These are phyloP conservation scores for Sceloporus undulatus DNA, from an alignment of 2,113 vertebrate species.

Conservation along the genomic window DNA sequence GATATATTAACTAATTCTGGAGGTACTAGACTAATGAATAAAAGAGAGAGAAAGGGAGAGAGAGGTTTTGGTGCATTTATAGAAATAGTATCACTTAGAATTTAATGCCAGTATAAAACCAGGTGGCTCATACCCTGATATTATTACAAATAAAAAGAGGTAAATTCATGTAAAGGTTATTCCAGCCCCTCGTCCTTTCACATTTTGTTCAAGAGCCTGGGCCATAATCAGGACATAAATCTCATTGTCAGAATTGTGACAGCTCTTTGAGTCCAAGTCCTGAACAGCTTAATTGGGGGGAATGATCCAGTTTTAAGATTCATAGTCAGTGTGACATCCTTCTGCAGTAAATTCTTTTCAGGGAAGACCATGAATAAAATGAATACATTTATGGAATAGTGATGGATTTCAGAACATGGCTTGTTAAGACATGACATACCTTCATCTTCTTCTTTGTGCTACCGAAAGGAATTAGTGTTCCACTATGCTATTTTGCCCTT, in stretches of 20 bases:
- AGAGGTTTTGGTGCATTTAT: constrained; percentile 25
- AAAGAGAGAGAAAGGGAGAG: neutral
- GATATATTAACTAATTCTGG: constrained; percentile 1
- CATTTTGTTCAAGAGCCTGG: constrained; percentile 69
- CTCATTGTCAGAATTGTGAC: constrained; percentile 65
- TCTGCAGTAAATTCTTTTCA: constrained; percentile 62
- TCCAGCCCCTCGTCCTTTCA: constrained; percentile 70
- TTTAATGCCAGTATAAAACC: constrained; percentile 67
- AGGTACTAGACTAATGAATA: neutral
- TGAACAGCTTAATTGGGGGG: constrained; percentile 66
- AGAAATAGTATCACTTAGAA: constrained; percentile 65
- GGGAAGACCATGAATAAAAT: constrained; percentile 65
- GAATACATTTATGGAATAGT: constrained; percentile 73
- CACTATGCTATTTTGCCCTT: neutral
- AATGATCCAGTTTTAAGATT: constrained; percentile 69
- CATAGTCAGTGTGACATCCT: constrained; percentile 64
- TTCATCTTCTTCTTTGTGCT: constrained; percentile 37
- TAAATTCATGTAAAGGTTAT: constrained; percentile 72
- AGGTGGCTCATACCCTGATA: constrained; percentile 59
- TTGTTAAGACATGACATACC: constrained; percentile 60
- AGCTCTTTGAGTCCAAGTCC: constrained; percentile 71
- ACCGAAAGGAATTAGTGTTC: neutral
- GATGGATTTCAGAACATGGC: constrained; percentile 72
- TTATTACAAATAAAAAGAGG: constrained; percentile 71
- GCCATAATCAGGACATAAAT: constrained; percentile 72